Evolutionary conservation across 2,888 invertebrate species (phyloP).

Genomic region (Drosophila stalkeri): DNA sequence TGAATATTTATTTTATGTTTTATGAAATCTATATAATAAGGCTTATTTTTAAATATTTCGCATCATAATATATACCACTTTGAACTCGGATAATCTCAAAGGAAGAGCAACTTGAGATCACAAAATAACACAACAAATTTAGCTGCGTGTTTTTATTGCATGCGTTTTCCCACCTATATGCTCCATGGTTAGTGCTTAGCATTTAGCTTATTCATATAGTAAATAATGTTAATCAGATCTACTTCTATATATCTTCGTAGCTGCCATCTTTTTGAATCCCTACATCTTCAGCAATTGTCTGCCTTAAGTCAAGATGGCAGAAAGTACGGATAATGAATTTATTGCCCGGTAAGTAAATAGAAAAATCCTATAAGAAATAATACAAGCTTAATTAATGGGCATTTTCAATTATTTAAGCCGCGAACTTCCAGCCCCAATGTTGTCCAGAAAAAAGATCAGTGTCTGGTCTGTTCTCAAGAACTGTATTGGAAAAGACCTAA

Average conservation of each 20-base stretch:
- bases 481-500: slow-evolving; percentile 96
- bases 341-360: background rate
- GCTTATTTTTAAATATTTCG: no score
- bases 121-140: background rate
- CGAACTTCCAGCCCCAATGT: slow-evolving; percentile 90
- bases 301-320: background rate
- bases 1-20: no score
- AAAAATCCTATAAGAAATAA: background rate
- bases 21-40: no score
- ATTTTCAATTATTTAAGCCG: slow-evolving; percentile 86
- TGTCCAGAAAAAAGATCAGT: slow-evolving; percentile 92
- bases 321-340: slow-evolving; percentile 3
- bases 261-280: background rate
- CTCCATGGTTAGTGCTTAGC: slow-evolving; percentile 1
- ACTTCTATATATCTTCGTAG: background rate
- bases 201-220: no score
- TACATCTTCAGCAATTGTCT: background rate
- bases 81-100: background rate
- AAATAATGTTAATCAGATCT: background rate
- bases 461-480: slow-evolving; percentile 96
- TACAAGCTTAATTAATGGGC: background rate
- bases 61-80: no score
- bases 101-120: slow-evolving; percentile 4
- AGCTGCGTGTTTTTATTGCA: slow-evolving; percentile 8
- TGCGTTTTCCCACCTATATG: slow-evolving; percentile 4